Base-by-base conservation (phyloP, 2,888 invertebrate species). In the Hirudinaria manillensis region DNA sequence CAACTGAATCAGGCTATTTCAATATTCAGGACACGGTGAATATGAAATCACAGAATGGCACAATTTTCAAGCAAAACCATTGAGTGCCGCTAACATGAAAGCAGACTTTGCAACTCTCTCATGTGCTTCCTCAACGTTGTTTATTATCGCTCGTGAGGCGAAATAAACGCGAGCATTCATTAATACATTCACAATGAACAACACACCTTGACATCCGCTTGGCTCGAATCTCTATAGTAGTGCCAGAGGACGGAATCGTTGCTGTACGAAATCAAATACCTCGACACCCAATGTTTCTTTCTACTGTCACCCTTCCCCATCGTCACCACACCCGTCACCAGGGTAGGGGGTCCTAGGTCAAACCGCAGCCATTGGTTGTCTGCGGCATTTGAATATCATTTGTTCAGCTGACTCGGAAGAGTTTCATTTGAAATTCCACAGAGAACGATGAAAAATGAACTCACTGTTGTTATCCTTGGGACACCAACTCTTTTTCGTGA, bases 401-500 rank as follows among this genome's bases (percentile, higher is more conserved):
- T 1, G 45, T 45, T 45, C 45, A 45, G 10, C 16, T 10, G 45
- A 10, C n/a, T n/a, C 16, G 45, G 16, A n/a, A 21, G 1, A 61
- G 19, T 27, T 61, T 61, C 10, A 16, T 56, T 61, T 24, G 7
- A 2, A 27, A 61, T 61, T 13, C n/a, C 1, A 27, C 61, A 61
- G 13, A 16, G 61, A n/a, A 61, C 3, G 61, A 19, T 27, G 7
- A 61, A 61, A 16, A 24, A 19, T 27, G 61, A 61, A 61, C 21
- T 45, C 21, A 77, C 77, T 77, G 66, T 79, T 76, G 70, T 78
- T 77, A 74, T 85, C 83, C 78, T 84, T 84, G 6, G 88, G 84
- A 79, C 88, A 88, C 88, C 88, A 88, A 55, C 85, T 87, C 73
- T 87, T 85, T 77, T 85, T 85, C 75, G 87, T 87, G 77, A 87